These are phyloP conservation scores for Zele albiditarsus DNA, from an alignment of 2,888 invertebrate genomes.

Conservation along the genomic window DNA sequence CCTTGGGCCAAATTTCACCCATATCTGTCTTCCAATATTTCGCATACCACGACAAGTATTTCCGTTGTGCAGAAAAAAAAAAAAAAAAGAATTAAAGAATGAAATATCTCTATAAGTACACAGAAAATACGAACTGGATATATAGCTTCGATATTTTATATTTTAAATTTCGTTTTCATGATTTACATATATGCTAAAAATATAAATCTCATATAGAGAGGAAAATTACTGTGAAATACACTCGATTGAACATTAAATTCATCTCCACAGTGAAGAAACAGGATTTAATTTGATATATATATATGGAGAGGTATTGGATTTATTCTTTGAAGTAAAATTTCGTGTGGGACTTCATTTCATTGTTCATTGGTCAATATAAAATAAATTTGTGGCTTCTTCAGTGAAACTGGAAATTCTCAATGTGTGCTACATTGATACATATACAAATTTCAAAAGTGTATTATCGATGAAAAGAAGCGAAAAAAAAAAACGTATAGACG, in stretches of 20 bases:
- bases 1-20: conserved; percentile 24
- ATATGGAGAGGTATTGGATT: not conserved
- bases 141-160: not conserved
- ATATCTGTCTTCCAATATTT: conserved; percentile 18
- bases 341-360: conserved; percentile 2
- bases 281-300: not conserved
- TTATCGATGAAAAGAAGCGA: not conserved
- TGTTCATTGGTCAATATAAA: not conserved
- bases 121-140: too few relatives aligned
- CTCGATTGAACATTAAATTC: conserved; percentile 1
- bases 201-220: too few relatives aligned
- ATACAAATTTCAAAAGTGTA: not conserved
- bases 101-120: too few relatives aligned
- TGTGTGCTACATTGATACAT: not conserved
- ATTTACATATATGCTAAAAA: too few relatives aligned
- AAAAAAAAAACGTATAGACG: not conserved
- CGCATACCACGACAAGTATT: not conserved
- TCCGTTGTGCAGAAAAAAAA: not conserved
- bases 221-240: too few relatives aligned
- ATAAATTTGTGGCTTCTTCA: not conserved
- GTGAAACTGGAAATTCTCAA: not conserved
- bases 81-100: too few relatives aligned
- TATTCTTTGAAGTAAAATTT: not conserved
- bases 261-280: not conserved
- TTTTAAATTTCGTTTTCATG: not conserved